These are phyloP conservation scores for Protonemura montana DNA, from an alignment of 2,888 invertebrate genomes.

Conservation along the genomic window DNA sequence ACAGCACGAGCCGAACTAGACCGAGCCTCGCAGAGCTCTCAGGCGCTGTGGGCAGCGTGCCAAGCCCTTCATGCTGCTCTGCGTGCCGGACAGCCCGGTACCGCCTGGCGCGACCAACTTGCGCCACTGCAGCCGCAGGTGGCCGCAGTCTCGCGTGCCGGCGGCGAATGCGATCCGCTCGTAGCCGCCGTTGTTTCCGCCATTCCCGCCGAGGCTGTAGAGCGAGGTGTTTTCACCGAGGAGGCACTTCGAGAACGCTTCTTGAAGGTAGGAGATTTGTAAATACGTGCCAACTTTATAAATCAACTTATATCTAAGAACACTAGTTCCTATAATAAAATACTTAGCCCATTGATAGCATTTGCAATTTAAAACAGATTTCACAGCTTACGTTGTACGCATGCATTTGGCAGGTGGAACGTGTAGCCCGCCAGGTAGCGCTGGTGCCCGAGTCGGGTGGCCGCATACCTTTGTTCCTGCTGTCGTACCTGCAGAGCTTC, in stretches of 20 bases:
- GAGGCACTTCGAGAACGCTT: conserved; percentile 86
- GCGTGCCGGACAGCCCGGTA: conserved; percentile 67
- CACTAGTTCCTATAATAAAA: no score
- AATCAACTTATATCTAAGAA: no score
- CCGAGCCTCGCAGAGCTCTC: conserved; percentile 78
- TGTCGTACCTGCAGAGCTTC: conserved; percentile 90
- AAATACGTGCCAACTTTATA: no score
- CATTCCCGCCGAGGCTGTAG: conserved; percentile 78
- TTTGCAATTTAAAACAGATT: no score
- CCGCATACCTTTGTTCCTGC: conserved; percentile 79
- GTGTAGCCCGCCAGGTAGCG: conserved; percentile 83
- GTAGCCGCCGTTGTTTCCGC: conserved; percentile 79
- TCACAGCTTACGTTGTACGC: no score
- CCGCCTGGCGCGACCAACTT: conserved; percentile 63
- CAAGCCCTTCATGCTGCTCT: conserved; percentile 84
- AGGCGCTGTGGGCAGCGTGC: conserved; percentile 93
- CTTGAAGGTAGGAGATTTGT: conserved; percentile 63
- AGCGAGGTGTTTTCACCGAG: conserved; percentile 88
- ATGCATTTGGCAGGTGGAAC: conserved; percentile 65
- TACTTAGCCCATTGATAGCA: no score
- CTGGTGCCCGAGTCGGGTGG: conserved; percentile 89
- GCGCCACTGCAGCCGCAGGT: conserved; percentile 74
- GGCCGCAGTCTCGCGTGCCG: conserved; percentile 75
- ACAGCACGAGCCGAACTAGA: conserved; percentile 74
- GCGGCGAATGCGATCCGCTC: conserved; percentile 78